phyloP scores from a whole-genome alignment of 2,888 invertebrate species.

The Agrotis segetum region DNA sequence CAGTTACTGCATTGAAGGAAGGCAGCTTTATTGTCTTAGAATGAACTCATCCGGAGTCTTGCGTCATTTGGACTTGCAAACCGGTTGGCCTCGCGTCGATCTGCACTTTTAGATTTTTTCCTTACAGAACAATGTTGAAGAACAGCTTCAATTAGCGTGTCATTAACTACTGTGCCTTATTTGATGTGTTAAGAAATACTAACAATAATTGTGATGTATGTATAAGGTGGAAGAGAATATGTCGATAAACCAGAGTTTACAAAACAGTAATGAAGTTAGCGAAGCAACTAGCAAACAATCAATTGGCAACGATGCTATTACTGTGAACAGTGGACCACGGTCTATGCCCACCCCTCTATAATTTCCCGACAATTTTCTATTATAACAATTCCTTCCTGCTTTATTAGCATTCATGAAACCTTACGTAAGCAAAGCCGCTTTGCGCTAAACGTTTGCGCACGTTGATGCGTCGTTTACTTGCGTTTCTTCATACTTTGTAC shows the following conservation, averaged over 20 bases:
- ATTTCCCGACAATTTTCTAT: constrained; percentile 71
- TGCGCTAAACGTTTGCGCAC: constrained; percentile 43
- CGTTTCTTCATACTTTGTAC: constrained; percentile 68
- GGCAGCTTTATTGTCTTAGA: constrained; percentile 69
- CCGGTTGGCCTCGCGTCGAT: constrained; percentile 76
- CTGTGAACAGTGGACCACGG: constrained; percentile 59
- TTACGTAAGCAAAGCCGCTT: constrained; percentile 54
- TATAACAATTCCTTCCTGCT: constrained; percentile 59
- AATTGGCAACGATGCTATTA: constrained; percentile 26
- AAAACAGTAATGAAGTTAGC: constrained; percentile 15
- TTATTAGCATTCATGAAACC: constrained; percentile 46
- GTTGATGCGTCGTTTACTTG: constrained; percentile 36
- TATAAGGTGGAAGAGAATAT: not conserved
- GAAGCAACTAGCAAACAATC: constrained; percentile 4
- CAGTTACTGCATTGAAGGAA: constrained; percentile 23
- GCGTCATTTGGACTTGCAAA: constrained; percentile 74
- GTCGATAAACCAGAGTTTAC: not conserved
- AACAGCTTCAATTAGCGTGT: constrained; percentile 33
- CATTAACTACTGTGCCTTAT: constrained; percentile 14
- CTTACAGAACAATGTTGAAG: constrained; percentile 50
- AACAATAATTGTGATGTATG: no score
- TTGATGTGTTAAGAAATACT: not conserved
- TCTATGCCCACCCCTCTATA: constrained; percentile 71
- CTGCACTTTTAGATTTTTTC: constrained; percentile 64
- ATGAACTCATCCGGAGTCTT: constrained; percentile 82